These are phyloP conservation scores for Pangasius djambal DNA, from an alignment of 2,797 vertebrate species.

Conservation along the genomic window DNA sequence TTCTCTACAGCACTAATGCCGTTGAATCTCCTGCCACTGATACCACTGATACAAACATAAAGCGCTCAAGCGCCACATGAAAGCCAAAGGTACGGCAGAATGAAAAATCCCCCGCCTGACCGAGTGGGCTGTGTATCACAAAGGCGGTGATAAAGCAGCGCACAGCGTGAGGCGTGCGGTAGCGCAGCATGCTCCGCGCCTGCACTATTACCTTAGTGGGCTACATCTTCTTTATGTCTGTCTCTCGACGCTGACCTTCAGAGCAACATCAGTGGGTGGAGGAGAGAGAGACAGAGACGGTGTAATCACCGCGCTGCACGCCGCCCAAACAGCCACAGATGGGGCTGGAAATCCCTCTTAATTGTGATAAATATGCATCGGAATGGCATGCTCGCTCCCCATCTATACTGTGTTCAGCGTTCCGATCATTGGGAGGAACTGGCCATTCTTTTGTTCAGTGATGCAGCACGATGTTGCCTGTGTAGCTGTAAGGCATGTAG, in stretches of 20 bases:
- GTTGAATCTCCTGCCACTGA: conserved; percentile 49
- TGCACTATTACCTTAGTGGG: conserved; percentile 62
- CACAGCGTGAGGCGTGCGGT: conserved; percentile 49
- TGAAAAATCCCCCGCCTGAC: conserved; percentile 48
- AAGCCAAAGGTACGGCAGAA: conserved; percentile 40
- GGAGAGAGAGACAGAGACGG: conserved; percentile 50
- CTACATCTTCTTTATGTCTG: conserved; percentile 65
- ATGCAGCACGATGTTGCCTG: conserved; percentile 41
- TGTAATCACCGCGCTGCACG: conserved; percentile 59
- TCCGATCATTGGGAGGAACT: conserved; percentile 42
- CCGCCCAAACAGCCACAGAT: conserved; percentile 55
- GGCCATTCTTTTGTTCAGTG: conserved; percentile 51
- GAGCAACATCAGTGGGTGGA: conserved; percentile 58
- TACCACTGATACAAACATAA: conserved; percentile 45
- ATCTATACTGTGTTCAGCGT: conserved; percentile 20
- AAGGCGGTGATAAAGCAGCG: conserved; percentile 50
- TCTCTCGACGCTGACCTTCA: conserved; percentile 67
- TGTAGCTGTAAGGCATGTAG: conserved; percentile 33
- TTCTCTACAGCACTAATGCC: conserved; percentile 26
- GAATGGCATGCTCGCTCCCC: conserved; percentile 49
- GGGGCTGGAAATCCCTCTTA: conserved; percentile 59
- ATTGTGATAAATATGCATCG: conserved; percentile 62
- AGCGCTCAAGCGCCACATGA: conserved; percentile 37
- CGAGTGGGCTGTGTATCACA: conserved; percentile 51
- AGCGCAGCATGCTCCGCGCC: conserved; percentile 53